Percentiles rank a stretch among this genome's conserved stretches.
phyloP scores from a whole-genome alignment of 2,113 vertebrate genomes.

The Urocynchramus pylzowi region DNA sequence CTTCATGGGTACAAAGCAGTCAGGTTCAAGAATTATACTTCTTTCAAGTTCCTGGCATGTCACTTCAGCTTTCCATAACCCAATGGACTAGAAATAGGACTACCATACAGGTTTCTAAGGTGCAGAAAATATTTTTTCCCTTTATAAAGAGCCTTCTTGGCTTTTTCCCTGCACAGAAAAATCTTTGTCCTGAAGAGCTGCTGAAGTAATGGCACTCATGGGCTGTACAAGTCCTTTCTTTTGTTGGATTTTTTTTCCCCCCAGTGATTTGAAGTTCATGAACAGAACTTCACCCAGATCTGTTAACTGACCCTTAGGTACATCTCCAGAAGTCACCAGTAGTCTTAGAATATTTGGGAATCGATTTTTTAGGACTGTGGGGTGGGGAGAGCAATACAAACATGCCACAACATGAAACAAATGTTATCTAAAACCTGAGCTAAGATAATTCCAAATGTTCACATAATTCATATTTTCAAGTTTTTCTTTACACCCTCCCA shows the following conservation, averaged over 20 bases:
- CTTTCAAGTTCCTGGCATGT: not conserved
- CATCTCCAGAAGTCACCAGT: not conserved
- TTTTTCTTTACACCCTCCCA: not conserved
- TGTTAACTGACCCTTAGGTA: not conserved
- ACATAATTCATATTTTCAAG: not conserved
- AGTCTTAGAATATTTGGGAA: not conserved
- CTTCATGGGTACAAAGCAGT: not conserved
- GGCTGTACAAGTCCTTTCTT: not conserved
- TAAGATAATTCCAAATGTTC: not conserved
- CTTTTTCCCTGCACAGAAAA: not conserved
- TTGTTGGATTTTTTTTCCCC: not conserved
- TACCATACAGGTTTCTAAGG: not conserved
- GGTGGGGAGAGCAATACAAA: not conserved
- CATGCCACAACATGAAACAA: not conserved
- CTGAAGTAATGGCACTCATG: not conserved
- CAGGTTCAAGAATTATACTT: not conserved
- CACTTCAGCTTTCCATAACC: not conserved
- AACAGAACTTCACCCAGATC: not conserved
- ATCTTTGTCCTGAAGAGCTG: not conserved
- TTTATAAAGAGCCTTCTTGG: not conserved
- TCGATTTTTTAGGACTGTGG: not conserved
- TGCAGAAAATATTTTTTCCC: not conserved
- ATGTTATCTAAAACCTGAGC: not conserved
- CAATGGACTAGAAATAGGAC: not conserved
- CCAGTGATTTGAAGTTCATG: not conserved